Base-by-base conservation (phyloP, 2,888 invertebrate genomes). In the Tachina lurida region DNA sequence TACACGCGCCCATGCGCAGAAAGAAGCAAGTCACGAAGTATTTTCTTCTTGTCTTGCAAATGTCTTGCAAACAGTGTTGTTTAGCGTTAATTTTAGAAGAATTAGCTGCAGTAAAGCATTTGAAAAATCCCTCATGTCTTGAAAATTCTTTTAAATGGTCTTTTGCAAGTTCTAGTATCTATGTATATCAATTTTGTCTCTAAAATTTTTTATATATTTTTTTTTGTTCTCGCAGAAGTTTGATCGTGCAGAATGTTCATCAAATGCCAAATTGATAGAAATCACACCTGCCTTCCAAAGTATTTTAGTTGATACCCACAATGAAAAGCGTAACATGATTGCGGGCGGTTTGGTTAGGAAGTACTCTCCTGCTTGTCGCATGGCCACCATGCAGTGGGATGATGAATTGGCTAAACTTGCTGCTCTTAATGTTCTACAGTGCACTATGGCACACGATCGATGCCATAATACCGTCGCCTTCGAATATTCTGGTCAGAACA, bases 351-450 rank as follows among this genome's bases (percentile, higher is more conserved):
- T 74, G 0, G 39, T 73, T 1, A 10, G 12, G 3, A 19, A 43
- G 0, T 60, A 22, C 31, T 15, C 58, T 3, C 73, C 89, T 3
- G 91, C 91, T 43, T 88, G 87, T 9, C 88, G 90, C 60, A 91
- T 91, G 92, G 90, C 90, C 65, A 90, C 91, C 65, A 90, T 91
- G 86, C 52, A 82, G 31, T 92, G 92, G 92, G 86, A 88, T 67
- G 78, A 88, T 4, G 89, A 91, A 15, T 78, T 91, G 76, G 91
- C 92, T 43, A 65, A 84, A n/a, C 39, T 91, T 56, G 91, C 92
- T 8, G 78, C 83, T 5, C 81, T 89, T 5, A 91, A 91, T 68
- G 91, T 89, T 0, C 86, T 62, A 17, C 87, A 88, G 47, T 91
- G 92, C 12, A 3, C 56, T 41, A 89, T 89, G 88, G 10, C n/a